Conservation (phyloP, 2,888 invertebrate species). For the Tipula vernalis region DNA sequence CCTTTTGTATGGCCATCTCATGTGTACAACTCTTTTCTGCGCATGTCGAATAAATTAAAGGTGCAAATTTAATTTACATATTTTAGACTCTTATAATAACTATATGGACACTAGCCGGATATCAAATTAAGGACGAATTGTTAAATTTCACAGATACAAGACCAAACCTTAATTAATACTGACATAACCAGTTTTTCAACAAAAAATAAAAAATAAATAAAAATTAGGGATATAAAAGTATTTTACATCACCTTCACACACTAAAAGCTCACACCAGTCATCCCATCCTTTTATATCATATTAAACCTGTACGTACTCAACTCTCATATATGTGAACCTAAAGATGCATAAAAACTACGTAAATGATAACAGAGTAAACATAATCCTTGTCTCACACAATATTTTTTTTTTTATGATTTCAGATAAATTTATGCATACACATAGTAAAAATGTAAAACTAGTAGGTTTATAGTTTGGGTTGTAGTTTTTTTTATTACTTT, state of each 20-base stretch:
- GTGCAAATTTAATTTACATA: too few species aligned
- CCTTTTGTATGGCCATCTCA: too few species aligned
- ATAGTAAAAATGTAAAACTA: not conserved
- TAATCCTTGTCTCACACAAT: not conserved
- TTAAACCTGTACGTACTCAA: not conserved
- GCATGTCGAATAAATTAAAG: too few species aligned
- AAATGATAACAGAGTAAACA: not conserved
- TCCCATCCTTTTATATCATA: not conserved
- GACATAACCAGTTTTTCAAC: not conserved
- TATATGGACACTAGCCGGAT: too few species aligned
- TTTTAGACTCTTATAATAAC: too few species aligned
- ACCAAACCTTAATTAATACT: not conserved
- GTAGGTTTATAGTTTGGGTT: not conserved
- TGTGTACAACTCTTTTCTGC: too few species aligned
- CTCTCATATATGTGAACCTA: not conserved
- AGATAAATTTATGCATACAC: not conserved
- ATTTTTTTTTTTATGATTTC: not conserved
- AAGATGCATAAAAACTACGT: not conserved
- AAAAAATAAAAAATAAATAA: not conserved
- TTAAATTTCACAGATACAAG: not conserved
- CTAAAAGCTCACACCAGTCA: not conserved
- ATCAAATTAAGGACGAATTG: not conserved
- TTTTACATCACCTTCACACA: not conserved
- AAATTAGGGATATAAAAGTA: not conserved
- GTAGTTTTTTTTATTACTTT: not conserved